Percentiles rank a stretch among this genome's conserved stretches.
These are phyloP conservation scores for Hippocampus comes DNA, from an alignment of 2,113 vertebrate genomes.

Conservation along the genomic window DNA sequence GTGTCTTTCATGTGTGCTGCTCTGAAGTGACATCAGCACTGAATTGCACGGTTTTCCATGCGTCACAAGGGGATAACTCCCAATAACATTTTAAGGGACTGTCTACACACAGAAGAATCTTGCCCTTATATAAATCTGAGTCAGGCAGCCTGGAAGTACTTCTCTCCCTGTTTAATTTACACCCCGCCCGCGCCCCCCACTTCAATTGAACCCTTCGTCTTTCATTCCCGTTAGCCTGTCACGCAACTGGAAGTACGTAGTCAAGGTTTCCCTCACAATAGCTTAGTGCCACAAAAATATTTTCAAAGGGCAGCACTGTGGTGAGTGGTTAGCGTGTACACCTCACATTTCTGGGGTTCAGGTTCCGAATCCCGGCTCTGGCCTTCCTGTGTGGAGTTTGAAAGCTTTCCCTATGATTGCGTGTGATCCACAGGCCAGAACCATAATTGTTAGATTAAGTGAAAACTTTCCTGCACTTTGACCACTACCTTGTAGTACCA, in stretches of 20 bases:
- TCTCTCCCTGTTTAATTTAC: constrained; percentile 18
- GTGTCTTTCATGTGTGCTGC: constrained; percentile 27
- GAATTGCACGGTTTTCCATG: constrained; percentile 64
- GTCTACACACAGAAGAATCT: constrained; percentile 60
- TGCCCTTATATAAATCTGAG: constrained; percentile 67
- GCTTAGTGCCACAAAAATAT: background rate
- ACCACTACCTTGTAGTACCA: too few relatives aligned
- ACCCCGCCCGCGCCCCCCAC: background rate
- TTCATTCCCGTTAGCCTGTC: constrained; percentile 47
- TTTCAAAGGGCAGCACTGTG: background rate
- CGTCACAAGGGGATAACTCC: constrained; percentile 56
- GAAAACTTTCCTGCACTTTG: too few relatives aligned
- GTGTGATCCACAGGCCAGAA: background rate
- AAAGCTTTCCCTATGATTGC: too few relatives aligned
- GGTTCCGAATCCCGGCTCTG: background rate
- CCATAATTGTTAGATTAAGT: too few relatives aligned
- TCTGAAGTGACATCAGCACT: constrained; percentile 62
- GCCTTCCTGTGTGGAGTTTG: background rate
- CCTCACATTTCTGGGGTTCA: background rate
- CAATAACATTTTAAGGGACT: constrained; percentile 62
- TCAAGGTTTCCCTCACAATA: background rate
- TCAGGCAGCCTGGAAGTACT: constrained; percentile 36
- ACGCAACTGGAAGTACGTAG: constrained; percentile 20
- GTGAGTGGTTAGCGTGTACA: background rate
- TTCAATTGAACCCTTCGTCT: constrained; percentile 11